Evolutionary conservation across 2,888 invertebrate species (phyloP).

Genomic region (Caenorhabditis imperialis): DNA sequence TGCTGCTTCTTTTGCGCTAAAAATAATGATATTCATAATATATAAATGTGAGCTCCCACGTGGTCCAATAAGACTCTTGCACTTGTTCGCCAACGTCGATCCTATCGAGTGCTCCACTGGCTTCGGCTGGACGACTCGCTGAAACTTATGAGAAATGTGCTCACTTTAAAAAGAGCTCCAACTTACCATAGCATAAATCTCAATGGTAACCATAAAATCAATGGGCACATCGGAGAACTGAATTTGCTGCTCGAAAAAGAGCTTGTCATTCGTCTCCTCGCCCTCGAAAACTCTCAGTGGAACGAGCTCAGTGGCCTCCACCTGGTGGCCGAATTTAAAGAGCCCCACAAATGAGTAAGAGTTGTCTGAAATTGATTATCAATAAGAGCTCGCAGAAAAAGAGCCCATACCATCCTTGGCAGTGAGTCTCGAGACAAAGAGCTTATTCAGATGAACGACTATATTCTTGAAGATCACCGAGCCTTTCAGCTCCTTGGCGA

Average conservation of each 20-base stretch:
- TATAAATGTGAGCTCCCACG: constrained; percentile 17
- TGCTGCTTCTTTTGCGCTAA: constrained; percentile 24
- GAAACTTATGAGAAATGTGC: too few species aligned
- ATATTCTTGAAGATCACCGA: constrained; percentile 53
- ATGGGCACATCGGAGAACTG: constrained; percentile 64
- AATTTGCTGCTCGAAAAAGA: constrained; percentile 56
- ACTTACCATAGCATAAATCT: constrained; percentile 67
- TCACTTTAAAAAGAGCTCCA: not conserved
- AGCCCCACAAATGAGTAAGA: constrained; percentile 61
- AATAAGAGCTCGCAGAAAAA: not conserved
- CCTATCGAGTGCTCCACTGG: constrained; percentile 31
- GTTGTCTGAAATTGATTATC: constrained; percentile 31
- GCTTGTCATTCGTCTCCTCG: constrained; percentile 8
- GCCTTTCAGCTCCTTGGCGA: constrained; percentile 47
- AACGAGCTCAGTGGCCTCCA: constrained; percentile 63
- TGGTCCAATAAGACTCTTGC: constrained; percentile 51
- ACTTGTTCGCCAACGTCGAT: constrained; percentile 29
- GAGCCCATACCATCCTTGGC: constrained; percentile 32
- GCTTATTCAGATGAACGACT: constrained; percentile 52
- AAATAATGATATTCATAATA: not conserved
- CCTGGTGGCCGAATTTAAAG: constrained; percentile 61
- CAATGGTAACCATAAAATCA: constrained; percentile 63
- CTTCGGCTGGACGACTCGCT: constrained; percentile 25
- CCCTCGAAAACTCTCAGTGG: constrained; percentile 38
- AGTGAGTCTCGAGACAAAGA: constrained; percentile 39